Evolutionary conservation across 2,797 vertebrate genomes (phyloP), one percentile per base, ranked within the genome.

Genomic region (Holocentrus rufus): DNA sequence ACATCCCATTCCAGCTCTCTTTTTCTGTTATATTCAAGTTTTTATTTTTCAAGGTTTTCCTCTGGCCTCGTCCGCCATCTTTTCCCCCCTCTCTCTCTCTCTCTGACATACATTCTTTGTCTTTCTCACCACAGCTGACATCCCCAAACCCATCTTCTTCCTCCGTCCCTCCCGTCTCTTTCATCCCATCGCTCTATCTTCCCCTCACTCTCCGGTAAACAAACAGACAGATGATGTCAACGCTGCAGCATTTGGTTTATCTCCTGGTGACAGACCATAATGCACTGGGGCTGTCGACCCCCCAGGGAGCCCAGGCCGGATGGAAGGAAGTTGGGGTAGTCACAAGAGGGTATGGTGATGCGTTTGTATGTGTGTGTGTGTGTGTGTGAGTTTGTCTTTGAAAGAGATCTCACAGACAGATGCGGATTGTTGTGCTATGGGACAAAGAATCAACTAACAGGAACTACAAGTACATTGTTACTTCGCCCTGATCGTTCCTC

Each of bases 211-310:
- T 46, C 57, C 47, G 4, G 22, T 81, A 90, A 88, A 87, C 82
- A 89, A 88, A 89, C 85, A 89, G 73, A 83, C 76, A 67, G 65
- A 88, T 87, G 88, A 91, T 84, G 84, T 86, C 83, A 82, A 72
- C 74, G 44, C 76, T 36, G 76, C 72, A 75, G 61, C 79, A 87
- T 89, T 88, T 88, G 80, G 87, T 89, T 90, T 90, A 87, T 90
- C 84, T 86, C 78, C 58, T 79, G 72, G 76, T 85, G 80, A 89
- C 83, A 84, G 84, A 74, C 79, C 79, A 78, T 77, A 80, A 88
- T 80, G 85, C 75, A 71, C 39, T 30, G 57, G 25, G 65, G 66
- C 74, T 65, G 73, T 77, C 8, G 47, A 82, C 83, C 82, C 85
- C 87, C 74, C 18, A 74, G 60, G 84, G 73, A 84, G 77, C 11